These are phyloP conservation scores for Drosophila dunni DNA, from an alignment of 1,140 invertebrate genomes.

Conservation along the genomic window DNA sequence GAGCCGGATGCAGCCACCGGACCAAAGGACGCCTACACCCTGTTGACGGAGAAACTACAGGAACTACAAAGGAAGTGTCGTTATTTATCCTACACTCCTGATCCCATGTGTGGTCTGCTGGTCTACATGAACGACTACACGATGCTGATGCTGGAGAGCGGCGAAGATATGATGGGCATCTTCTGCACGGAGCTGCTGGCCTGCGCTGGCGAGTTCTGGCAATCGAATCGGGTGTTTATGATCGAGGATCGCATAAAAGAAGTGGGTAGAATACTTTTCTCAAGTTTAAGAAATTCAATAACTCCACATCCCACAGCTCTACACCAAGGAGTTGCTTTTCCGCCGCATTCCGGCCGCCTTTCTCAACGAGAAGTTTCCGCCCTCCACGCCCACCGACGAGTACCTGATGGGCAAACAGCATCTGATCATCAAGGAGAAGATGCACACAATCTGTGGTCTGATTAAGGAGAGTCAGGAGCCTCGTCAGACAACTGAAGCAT, in stretches of 20 bases:
- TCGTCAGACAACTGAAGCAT: neutral
- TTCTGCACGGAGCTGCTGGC: conserved; percentile 53
- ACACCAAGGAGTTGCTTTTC: conserved; percentile 56
- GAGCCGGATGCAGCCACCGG: neutral
- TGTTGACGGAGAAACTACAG: conserved; percentile 47
- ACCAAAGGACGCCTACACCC: conserved; percentile 40
- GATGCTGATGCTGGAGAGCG: conserved; percentile 68
- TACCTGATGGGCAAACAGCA: conserved; percentile 77
- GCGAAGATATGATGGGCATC: conserved; percentile 71
- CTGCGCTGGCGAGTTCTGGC: conserved; percentile 47
- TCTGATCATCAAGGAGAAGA: conserved; percentile 73
- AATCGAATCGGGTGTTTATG: conserved; percentile 55
- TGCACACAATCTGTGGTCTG: conserved; percentile 45
- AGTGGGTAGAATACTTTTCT: conserved; percentile 6
- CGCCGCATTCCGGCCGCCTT: conserved; percentile 60
- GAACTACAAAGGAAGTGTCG: conserved; percentile 42
- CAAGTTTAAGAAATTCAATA: too few relatives aligned
- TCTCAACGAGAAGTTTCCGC: conserved; percentile 78
- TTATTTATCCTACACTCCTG: conserved; percentile 34
- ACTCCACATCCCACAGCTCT: conserved; percentile 17
- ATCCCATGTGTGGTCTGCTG: conserved; percentile 67
- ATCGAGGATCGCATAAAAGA: conserved; percentile 72
- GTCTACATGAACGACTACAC: conserved; percentile 74
- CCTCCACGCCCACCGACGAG: conserved; percentile 68
- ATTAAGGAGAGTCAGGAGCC: conserved; percentile 27